Evolutionary conservation across 2,888 invertebrate genomes (phyloP), one percentile per base, ranked within the genome.

Genomic region (Didymodactylos carnosus): DNA sequence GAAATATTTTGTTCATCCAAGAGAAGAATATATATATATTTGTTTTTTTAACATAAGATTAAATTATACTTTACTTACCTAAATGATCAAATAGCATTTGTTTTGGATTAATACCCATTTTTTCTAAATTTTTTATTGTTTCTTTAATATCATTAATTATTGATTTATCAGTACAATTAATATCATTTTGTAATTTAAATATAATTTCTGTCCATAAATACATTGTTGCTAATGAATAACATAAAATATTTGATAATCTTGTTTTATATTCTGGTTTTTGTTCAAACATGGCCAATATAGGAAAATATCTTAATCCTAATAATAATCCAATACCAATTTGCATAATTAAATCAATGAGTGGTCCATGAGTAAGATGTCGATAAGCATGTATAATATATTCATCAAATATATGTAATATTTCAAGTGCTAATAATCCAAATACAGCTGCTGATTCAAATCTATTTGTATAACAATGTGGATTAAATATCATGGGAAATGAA

Each of bases 361-460:
- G 70, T 19, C 70, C 70, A 25, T 70, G 16, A 35, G 25, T 27
- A 70, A 70, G 27, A 70, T 70, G 41, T 39, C 35, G 27, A 19
- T 27, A 10, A 16, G 29, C 70, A 70, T 70, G 27, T 5, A 70
- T 40, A 27, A 70, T 70, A 25, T 39, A 70, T 40, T 70, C 70
- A 70, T 70, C 70, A 19, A 70, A 40, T 23, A 70, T 70, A 41
- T 70, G 70, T 25, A 41, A 35, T 39, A 70, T 70, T 41, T 70
- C 70, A 14, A 40, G 25, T 16, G 70, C 5, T 27, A 70, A 35
- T 39, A 70, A 39, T 23, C 70, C 70, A 41, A 70, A 70, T 19
- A 70, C 70, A 39, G 70, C 70, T 23, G 70, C 70, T 2, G 70
- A 70, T 70, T 70, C 70, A 41, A 70, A 70, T n/a, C 70, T 27